phyloP scores from a whole-genome alignment of 2,113 vertebrate genomes.

The Pelecanus crispus region DNA sequence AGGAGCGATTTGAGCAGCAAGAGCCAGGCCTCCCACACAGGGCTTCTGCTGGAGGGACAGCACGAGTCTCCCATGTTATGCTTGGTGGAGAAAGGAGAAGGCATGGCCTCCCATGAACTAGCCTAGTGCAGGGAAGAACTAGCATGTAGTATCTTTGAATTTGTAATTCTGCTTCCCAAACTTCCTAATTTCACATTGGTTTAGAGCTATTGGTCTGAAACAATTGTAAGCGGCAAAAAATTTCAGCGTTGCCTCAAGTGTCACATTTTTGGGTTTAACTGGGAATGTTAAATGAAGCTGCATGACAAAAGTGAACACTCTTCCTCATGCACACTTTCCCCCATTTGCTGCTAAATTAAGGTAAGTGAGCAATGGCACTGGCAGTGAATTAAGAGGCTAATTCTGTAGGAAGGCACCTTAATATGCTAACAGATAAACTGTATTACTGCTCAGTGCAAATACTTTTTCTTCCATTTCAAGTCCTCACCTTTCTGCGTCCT shows the following conservation, averaged over 20 bases:
- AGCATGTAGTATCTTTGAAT: too few relatives aligned
- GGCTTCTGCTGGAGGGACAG: not conserved
- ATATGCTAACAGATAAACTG: not conserved
- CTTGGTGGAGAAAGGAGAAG: not conserved
- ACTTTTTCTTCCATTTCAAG: not conserved
- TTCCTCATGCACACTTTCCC: not conserved
- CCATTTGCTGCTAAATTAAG: not conserved
- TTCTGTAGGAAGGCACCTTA: not conserved
- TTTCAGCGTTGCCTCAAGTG: not conserved
- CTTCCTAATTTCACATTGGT: not conserved
- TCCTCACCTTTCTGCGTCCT: not conserved
- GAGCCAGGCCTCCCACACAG: not conserved
- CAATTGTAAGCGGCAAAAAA: not conserved
- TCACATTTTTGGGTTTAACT: not conserved
- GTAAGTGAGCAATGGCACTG: not conserved
- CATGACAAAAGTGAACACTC: not conserved
- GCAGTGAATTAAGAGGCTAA: not conserved
- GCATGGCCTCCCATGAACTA: rapidly evolving
- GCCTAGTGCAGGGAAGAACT: not conserved
- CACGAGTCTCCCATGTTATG: rapidly evolving
- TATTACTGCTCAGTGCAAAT: not conserved
- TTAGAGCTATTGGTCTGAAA: not conserved
- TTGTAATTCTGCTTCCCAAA: not conserved
- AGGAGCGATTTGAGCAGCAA: not conserved
- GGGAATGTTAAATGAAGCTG: not conserved